Evolutionary conservation across 2,888 invertebrate genomes (phyloP).

Genomic region (Melieria picta): DNA sequence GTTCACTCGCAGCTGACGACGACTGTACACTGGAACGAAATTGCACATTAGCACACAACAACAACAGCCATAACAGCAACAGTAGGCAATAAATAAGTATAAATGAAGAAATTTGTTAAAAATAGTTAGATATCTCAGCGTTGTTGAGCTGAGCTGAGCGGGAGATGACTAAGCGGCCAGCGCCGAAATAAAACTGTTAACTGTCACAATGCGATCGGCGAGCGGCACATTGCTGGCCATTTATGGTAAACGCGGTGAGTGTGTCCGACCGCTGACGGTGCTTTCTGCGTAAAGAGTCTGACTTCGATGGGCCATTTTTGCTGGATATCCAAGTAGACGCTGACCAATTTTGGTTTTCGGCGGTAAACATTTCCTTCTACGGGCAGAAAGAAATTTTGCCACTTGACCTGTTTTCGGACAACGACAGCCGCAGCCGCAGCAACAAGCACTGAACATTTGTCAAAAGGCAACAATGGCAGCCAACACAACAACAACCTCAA

Average conservation of each 20-base stretch:
- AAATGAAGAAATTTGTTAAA: conserved; percentile 23
- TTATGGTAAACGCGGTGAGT: too few species aligned
- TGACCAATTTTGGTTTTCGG: conserved; percentile 12
- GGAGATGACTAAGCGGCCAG: conserved; percentile 16
- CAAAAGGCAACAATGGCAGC: too few species aligned
- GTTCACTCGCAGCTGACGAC: not conserved
- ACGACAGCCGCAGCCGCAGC: not conserved
- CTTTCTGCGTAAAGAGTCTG: too few species aligned
- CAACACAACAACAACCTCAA: too few species aligned
- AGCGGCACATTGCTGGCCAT: too few species aligned
- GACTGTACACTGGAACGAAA: not conserved
- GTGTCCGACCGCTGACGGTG: too few species aligned
- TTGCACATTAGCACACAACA: not conserved
- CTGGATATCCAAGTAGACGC: not conserved
- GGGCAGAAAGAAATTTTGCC: conserved; percentile 23
- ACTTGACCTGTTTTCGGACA: conserved; percentile 15
- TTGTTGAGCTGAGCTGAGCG: not conserved
- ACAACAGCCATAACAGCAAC: not conserved
- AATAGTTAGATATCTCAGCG: conserved; percentile 3
- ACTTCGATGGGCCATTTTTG: too few species aligned
- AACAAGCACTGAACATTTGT: not conserved
- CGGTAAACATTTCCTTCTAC: conserved; percentile 18
- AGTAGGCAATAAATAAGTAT: not conserved
- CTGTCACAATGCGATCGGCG: too few species aligned
- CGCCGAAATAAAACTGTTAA: too few species aligned